phyloP scores from a whole-genome alignment of 2,113 vertebrate species.

The Balaenoptera acutorostrata region DNA sequence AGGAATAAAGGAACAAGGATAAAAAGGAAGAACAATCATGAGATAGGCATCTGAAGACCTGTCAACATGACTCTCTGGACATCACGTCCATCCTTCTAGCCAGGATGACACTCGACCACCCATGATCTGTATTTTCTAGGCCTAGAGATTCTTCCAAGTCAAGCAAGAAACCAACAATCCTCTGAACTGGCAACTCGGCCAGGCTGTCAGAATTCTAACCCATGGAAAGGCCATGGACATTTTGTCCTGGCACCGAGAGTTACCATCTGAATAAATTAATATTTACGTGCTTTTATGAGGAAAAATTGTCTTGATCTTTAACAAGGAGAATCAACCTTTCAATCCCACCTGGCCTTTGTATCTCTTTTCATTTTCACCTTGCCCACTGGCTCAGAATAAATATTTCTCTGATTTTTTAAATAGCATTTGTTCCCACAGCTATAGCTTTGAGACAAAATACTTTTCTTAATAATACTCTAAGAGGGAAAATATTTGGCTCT shows the following conservation, averaged over 20 bases:
- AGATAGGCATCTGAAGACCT: background rate
- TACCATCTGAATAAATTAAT: background rate
- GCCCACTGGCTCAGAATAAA: background rate
- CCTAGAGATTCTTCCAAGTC: background rate
- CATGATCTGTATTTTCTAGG: background rate
- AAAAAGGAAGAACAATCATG: background rate
- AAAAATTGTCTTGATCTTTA: constrained; percentile 25
- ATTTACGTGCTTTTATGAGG: background rate
- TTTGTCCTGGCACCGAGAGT: background rate
- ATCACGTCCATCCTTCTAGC: background rate
- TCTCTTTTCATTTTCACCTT: background rate
- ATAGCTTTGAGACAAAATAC: constrained; percentile 50
- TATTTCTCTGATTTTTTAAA: constrained; percentile 8
- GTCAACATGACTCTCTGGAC: background rate
- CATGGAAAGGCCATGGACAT: background rate
- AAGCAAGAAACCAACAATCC: background rate
- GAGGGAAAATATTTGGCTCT: constrained; percentile 62
- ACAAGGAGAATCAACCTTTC: background rate
- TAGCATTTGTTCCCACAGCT: constrained; percentile 6
- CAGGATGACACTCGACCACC: background rate
- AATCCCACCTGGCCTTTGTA: background rate
- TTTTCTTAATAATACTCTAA: constrained; percentile 53
- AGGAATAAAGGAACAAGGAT: background rate
- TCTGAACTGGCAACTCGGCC: background rate
- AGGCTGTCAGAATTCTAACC: background rate